Conservation (phyloP, 92 coral and sea anemone genomes). For the Zoanthus solanderi region DNA sequence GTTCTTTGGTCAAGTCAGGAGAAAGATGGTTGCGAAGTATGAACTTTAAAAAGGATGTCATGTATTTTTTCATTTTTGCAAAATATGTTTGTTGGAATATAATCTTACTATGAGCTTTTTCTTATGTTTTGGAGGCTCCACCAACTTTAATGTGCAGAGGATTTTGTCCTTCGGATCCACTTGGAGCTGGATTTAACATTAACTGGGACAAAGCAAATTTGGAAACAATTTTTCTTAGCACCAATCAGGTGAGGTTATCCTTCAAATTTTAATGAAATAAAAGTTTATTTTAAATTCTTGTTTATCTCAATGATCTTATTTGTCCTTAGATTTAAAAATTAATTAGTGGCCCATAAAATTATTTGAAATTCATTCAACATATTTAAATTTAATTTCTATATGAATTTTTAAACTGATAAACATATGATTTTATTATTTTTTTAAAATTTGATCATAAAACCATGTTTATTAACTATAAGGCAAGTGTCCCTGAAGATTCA, state of each 20-base stretch:
- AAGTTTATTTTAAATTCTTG: background rate
- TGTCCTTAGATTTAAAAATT: too few relatives aligned
- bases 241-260: conserved; percentile 40
- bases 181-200: conserved; percentile 99
- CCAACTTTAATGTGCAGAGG: conserved; percentile 98
- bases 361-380: too few relatives aligned
- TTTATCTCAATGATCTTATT: too few relatives aligned
- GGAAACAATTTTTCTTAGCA: conserved; percentile 69
- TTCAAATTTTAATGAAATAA: background rate
- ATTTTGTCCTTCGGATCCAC: conserved; percentile 97
- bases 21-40: conserved; percentile 91
- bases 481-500: background rate
- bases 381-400: too few relatives aligned
- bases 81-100: background rate
- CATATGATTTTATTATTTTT: too few relatives aligned
- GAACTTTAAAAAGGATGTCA: background rate
- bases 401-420: too few relatives aligned
- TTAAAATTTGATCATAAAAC: background rate
- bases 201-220: conserved; percentile 86
- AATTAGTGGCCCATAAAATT: too few relatives aligned
- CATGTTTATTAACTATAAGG: background rate
- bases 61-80: background rate
- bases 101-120: background rate
- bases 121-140: conserved; percentile 76
- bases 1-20: conserved; percentile 99